Evolutionary conservation across 2,113 vertebrate species (phyloP), one percentile per base, ranked within the genome.

Genomic region (Zapornia atra): DNA sequence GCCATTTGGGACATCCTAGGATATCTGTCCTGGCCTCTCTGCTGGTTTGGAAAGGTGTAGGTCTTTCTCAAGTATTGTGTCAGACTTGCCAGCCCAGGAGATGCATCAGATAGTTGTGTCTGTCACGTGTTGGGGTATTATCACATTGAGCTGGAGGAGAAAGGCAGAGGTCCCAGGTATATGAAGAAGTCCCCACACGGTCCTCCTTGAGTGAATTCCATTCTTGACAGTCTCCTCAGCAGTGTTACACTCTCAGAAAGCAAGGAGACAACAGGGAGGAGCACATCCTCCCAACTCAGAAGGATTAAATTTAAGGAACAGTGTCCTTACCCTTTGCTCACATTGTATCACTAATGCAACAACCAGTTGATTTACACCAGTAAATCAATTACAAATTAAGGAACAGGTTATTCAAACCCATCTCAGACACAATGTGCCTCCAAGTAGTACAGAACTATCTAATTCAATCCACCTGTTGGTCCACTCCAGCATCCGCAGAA

Each of bases 51-150:
- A 86, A 91, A 61, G 18, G 5, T n/a, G 10, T 21, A 57, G 22
- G 14, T 11, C 26, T 71, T 75, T 53, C n/a, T 82, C 33, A 72
- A 78, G 17, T 28, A 8, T 5, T 1, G 0, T 36, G 20, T 91
- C 44, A 21, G 2, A 81, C 7, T 16, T 16, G 0, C 22, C 20
- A 87, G 40, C 21, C 21, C 22, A 46, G 36, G 51, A 84, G 46
- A 3, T 40, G 9, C 9, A 28, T 86, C 9, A 7, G 13, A 5
- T 78, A 33, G 9, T 70, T 36, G 20, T 16, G 11, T 76, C 48
- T 44, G 4, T 68, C 0, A 0, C 2, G 7, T 33, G 24, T 54
- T 73, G 33, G 12, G 4, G 2, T 5, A 0, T 64, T 46, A 91
- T 63, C 16, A 5, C 25, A 33, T 13, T 75, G 56, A 46, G 20